Percentiles rank a stretch among this genome's conserved stretches.
Conservation (phyloP, 2,888 invertebrate species). For the Deroplatys truncata region DNA sequence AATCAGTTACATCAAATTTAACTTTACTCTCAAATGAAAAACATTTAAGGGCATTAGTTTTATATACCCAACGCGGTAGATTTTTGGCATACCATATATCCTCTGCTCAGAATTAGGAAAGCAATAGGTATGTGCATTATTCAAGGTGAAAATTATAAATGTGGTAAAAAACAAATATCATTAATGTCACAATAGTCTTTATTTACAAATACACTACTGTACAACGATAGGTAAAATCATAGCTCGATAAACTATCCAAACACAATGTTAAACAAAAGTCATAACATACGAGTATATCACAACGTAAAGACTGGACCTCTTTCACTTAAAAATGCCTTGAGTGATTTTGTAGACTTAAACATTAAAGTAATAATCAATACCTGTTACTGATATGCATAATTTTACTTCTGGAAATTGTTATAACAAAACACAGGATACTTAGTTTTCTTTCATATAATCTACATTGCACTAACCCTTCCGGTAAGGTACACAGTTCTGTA, state of each 20-base stretch:
- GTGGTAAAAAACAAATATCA: background rate
- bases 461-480: background rate
- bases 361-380: background rate
- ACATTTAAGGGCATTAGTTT: too few species aligned
- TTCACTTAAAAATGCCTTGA: background rate
- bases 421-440: background rate
- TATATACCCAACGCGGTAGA: too few species aligned
- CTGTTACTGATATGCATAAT: background rate
- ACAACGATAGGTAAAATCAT: background rate
- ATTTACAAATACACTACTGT: slow-evolving; percentile 5
- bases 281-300: background rate
- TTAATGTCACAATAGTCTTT: background rate
- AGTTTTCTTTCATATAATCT: background rate
- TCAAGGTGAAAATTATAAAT: background rate
- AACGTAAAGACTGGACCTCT: background rate
- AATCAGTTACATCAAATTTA: too few species aligned
- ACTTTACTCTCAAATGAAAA: too few species aligned
- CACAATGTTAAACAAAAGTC: background rate
- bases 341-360: background rate
- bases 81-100: too few species aligned
- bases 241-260: background rate
- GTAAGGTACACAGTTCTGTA: too few species aligned
- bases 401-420: background rate
- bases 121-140: too few species aligned
- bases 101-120: too few species aligned